Percentiles rank a stretch among this genome's conserved stretches.
Conservation (phyloP, 1,140 invertebrate species). For the Bombus difficillimus region DNA sequence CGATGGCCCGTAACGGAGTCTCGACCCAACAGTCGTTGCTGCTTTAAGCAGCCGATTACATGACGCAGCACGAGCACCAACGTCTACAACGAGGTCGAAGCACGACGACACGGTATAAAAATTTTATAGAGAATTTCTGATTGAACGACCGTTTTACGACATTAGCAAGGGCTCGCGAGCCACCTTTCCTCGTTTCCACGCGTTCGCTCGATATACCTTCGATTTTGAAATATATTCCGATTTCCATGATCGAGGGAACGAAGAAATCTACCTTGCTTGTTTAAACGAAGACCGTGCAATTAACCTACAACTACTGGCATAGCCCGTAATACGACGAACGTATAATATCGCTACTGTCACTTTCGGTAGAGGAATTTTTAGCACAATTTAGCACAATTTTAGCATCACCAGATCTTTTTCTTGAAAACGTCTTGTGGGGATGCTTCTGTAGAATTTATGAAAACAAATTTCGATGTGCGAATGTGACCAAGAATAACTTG, state of each 20-base stretch:
- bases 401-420: too few relatives aligned
- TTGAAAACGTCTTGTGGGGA: too few relatives aligned
- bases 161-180: slow-evolving; percentile 3
- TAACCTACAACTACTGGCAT: too few relatives aligned
- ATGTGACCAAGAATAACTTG: too few relatives aligned
- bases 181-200: not conserved
- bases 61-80: slow-evolving; percentile 36
- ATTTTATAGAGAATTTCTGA: slow-evolving; percentile 45
- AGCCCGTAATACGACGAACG: too few relatives aligned
- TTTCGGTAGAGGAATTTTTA: too few relatives aligned
- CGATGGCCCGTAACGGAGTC: not conserved
- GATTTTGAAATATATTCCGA: not conserved
- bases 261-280: too few relatives aligned
- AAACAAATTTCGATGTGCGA: too few relatives aligned
- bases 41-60: slow-evolving; percentile 35
- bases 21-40: not conserved
- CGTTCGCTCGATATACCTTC: slow-evolving; percentile 1
- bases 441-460: too few relatives aligned
- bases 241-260: not conserved
- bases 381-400: too few relatives aligned
- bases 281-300: not conserved
- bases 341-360: too few relatives aligned
- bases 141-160: slow-evolving; percentile 48
- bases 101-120: slow-evolving; percentile 33
- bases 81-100: not conserved